Evolutionary conservation across 2,113 vertebrate genomes (phyloP).

Genomic region (Tragelaphus imberbis): DNA sequence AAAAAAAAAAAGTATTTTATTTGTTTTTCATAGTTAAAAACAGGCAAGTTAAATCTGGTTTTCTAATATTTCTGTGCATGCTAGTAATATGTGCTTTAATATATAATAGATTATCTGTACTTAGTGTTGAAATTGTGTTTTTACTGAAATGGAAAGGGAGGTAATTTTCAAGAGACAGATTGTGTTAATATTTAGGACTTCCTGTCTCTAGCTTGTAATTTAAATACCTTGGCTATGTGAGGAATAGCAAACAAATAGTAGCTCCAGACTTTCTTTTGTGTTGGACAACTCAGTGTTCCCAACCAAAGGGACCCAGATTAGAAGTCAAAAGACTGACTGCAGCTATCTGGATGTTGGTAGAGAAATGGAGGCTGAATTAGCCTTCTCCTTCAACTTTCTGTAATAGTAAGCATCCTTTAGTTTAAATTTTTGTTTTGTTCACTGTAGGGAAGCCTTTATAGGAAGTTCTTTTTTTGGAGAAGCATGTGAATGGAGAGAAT

Average conservation of each 20-base stretch:
- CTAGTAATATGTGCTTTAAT: not conserved
- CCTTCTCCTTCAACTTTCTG: not conserved
- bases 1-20: not conserved
- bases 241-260: not conserved
- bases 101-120: not conserved
- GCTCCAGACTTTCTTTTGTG: not conserved
- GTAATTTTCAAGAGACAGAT: constrained; percentile 7
- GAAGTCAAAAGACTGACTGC: not conserved
- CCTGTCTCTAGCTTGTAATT: not conserved
- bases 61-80: not conserved
- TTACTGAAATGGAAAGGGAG: not conserved
- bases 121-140: not conserved
- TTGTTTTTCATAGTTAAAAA: constrained; percentile 15
- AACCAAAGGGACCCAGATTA: not conserved
- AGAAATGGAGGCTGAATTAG: not conserved
- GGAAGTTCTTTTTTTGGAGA: not conserved
- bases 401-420: not conserved
- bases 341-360: not conserved
- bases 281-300: not conserved
- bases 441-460: not conserved
- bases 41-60: not conserved
- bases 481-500: not conserved
- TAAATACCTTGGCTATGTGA: not conserved
- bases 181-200: constrained; percentile 28
- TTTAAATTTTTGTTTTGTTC: constrained; percentile 1